Conservation (phyloP, 2,797 vertebrate genomes). For the Alca torda region DNA sequence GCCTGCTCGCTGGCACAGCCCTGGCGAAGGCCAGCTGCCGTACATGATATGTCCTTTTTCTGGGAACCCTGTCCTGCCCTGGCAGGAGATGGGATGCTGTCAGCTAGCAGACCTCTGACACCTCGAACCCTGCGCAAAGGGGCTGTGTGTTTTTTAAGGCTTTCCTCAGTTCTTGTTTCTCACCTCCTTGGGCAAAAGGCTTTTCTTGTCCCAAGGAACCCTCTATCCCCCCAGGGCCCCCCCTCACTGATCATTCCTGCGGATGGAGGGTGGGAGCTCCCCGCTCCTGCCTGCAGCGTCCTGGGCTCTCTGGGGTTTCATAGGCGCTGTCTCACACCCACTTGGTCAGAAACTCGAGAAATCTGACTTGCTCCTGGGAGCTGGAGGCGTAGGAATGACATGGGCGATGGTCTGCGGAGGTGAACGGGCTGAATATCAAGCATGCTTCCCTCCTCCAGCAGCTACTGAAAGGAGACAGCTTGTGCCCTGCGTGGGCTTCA, state of each 20-base stretch:
- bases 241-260: rapidly evolving
- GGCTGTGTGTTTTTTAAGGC: background rate
- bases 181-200: background rate
- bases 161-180: background rate
- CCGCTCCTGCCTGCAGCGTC: rapidly evolving
- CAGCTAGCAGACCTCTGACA: conserved; percentile 18
- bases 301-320: background rate
- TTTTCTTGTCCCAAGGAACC: background rate
- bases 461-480: background rate
- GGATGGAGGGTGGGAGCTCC: background rate
- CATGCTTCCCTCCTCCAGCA: background rate
- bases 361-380: background rate
- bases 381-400: background rate
- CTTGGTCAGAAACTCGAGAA: background rate
- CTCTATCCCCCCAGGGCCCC: background rate
- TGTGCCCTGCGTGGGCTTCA: background rate
- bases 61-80: background rate
- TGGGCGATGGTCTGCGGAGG: background rate
- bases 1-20: background rate
- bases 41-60: conserved; percentile 35
- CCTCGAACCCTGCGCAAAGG: background rate
- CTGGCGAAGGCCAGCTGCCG: background rate
- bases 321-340: background rate
- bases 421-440: background rate
- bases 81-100: background rate